Evolutionary conservation across 2,888 invertebrate genomes (phyloP).

Genomic region (Ophion ventricosus): DNA sequence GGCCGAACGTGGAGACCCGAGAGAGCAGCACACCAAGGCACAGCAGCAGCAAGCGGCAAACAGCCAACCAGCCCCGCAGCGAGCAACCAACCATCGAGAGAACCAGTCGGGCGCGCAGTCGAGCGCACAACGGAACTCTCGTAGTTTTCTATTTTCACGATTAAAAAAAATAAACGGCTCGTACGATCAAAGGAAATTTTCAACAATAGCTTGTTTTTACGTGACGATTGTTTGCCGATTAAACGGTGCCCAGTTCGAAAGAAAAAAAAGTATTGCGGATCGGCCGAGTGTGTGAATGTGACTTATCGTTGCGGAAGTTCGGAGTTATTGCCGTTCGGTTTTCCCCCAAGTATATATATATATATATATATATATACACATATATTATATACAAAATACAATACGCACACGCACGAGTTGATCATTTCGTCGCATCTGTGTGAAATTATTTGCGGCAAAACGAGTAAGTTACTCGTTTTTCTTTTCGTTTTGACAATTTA

Average conservation of each 20-base stretch:
- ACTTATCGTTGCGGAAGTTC: constrained; percentile 36
- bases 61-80: constrained; percentile 62
- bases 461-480: constrained; percentile 5
- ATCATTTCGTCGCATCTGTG: constrained; percentile 21
- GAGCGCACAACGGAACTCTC: constrained; percentile 61
- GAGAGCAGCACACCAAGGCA: constrained; percentile 45
- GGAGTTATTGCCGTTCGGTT: constrained; percentile 2
- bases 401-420: background rate
- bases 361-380: constrained; percentile 14
- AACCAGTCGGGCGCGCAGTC: constrained; percentile 62
- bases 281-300: constrained; percentile 23
- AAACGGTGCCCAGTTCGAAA: background rate
- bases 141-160: constrained; percentile 13
- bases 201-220: background rate
- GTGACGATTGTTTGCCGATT: constrained; percentile 2
- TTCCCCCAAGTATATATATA: constrained; percentile 12
- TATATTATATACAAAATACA: constrained; percentile 6
- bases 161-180: background rate
- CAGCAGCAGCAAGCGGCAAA: constrained; percentile 41
- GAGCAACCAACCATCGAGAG: constrained; percentile 53
- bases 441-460: background rate
- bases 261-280: constrained; percentile 8
- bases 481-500: background rate
- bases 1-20: constrained; percentile 52
- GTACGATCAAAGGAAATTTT: background rate